Evolutionary conservation across 2,113 vertebrate species (phyloP), one percentile per base, ranked within the genome.

Genomic region (Rhipidura dahli): DNA sequence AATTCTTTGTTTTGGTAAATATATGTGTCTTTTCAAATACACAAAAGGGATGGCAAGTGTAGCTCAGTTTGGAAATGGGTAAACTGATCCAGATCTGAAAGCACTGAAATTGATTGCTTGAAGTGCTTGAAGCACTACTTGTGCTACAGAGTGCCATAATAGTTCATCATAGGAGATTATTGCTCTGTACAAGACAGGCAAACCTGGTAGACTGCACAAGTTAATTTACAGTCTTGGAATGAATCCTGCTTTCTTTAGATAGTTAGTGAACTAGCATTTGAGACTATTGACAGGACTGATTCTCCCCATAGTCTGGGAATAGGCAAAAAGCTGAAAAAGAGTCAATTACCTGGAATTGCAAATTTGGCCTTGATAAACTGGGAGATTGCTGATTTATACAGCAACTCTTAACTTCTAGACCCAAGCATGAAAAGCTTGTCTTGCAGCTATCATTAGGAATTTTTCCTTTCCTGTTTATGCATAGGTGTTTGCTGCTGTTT

Each of bases 241-340:
- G 4, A 70, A 37, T 73, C 17, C 11, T 83, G 14, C 6, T 86
- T 91, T 56, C 21, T 69, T 87, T 65, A 77, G 18, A 24, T 33
- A 69, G 16, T 16, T 53, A 77, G 19, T 70, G n/a, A 79, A 65
- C 30, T 31, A 61, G 28, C 9, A 70, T 66, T 84, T 49, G 28
- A 60, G 24, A 33, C 10, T 77, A 42, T 17, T 7, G 3, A 47
- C 51, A 65, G 27, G 13, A 31, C 30, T 65, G 17, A 50, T 35
- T 3, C 1, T 11, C 84, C 44, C 5, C 16, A 57, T 3, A 31
- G 8, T 9, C 24, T 63, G 17, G 1, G 0, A 73, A 59, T 14
- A 57, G 7, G 26, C 9, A 60, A 63, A 70, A 77, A 61, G 4
- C 19, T 81, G 47, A 8, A 30, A 3, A 24, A 51, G 5, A 51